Evolutionary conservation across 2,113 vertebrate genomes (phyloP), one percentile per base, ranked within the genome.

Genomic region (Ptilonorhynchus violaceus): DNA sequence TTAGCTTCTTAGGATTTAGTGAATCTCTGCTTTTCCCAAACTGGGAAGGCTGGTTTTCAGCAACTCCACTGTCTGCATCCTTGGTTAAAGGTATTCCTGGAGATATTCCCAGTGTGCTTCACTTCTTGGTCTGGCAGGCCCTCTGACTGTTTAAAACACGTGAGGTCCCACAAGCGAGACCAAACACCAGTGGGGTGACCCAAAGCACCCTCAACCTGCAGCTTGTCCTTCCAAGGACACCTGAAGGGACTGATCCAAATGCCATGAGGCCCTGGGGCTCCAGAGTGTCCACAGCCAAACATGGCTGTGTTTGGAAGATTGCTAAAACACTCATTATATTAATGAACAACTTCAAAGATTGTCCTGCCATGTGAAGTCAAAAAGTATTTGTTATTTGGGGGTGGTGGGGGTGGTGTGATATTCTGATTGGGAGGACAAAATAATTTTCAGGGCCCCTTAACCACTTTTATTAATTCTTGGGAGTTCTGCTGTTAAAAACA

Each of bases 231-330:
- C 37, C 1, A 3, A 44, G 18, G 69, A 20, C 72, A 41, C 16
- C 7, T 10, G 13, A 24, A 69, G 46, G 46, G 70, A 75, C 56
- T 53, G 5, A 56, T 33, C 31, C 24, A 46, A 79, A 53, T 7
- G 10, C 31, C 27, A 16, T 0, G 7, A 58, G n/a, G 55, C 27
- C n/a, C 72, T 4, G 0, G 18, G 47, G 52, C 27, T 63, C 11
- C 73, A 7, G 4, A 70, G 10, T 19, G 23, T n/a, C 75, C 50
- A 12, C 68, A 92, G 56, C 33, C 28, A 81, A 47, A 42, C 6
- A 9, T 1, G 50, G 56, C 55, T 64, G 44, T 30, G 59, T 42
- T 78, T 46, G 55, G 70, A 62, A 72, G 25, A 50, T 3, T 64
- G 53, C 15, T 79, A 39, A 35, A 67, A 46, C 23, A 41, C 13